These are phyloP conservation scores for Pimpla rufipes DNA, from an alignment of 2,888 invertebrate species.

Conservation along the genomic window DNA sequence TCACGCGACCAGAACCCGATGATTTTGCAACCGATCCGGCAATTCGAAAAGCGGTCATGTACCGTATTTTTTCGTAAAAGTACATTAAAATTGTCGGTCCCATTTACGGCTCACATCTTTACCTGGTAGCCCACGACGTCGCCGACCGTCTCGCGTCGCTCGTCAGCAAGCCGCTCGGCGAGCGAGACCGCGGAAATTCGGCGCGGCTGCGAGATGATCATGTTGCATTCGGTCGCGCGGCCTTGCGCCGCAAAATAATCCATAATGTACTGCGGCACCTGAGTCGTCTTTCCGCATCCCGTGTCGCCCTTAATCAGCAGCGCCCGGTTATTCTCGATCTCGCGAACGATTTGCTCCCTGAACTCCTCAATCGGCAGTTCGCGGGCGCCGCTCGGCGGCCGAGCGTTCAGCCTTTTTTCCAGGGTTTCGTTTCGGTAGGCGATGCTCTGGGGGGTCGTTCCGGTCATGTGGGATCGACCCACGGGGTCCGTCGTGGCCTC, in stretches of 20 bases:
- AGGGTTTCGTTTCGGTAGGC: constrained; percentile 52
- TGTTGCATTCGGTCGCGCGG: constrained; percentile 86
- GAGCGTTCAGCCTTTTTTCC: constrained; percentile 29
- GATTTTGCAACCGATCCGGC: too few relatives aligned
- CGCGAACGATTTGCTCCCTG: constrained; percentile 86
- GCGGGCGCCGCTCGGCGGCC: not conserved
- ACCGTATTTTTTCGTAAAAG: too few relatives aligned
- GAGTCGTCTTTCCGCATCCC: constrained; percentile 91
- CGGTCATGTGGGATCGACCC: constrained; percentile 55
- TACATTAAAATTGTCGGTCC: too few relatives aligned
- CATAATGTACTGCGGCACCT: constrained; percentile 89
- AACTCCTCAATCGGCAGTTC: constrained; percentile 67
- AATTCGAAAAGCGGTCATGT: too few relatives aligned
- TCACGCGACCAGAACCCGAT: too few relatives aligned
- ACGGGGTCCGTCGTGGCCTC: constrained; percentile 56
- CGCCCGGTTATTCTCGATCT: constrained; percentile 86
- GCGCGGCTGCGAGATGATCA: constrained; percentile 90
- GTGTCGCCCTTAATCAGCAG: constrained; percentile 90
- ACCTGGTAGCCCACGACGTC: constrained; percentile 88
- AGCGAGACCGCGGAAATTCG: constrained; percentile 90
- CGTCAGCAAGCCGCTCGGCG: constrained; percentile 89
- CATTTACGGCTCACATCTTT: too few relatives aligned
- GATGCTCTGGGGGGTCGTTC: not conserved
- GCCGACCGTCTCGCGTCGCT: constrained; percentile 89
- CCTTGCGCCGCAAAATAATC: constrained; percentile 85